A percentile compares a stretch with the other conserved stretches of the same genome.
phyloP scores from a whole-genome alignment of 2,113 vertebrate species.

The Nansenia antarctica region DNA sequence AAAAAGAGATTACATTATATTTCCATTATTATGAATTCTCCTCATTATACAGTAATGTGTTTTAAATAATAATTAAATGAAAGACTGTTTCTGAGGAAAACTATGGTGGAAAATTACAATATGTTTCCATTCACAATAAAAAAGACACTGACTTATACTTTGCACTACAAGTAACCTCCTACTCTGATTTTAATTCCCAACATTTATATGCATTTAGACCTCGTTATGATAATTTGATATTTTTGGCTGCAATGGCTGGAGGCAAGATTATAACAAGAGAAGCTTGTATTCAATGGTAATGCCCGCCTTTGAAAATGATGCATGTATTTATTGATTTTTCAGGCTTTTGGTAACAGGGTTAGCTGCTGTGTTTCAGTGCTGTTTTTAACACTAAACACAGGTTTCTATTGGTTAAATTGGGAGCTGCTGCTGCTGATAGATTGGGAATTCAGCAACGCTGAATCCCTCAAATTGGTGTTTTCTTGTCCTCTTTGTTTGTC shows the following conservation, averaged over 20 bases:
- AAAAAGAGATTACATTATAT: not conserved
- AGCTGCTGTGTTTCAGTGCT: constrained; percentile 54
- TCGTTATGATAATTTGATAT: constrained; percentile 84
- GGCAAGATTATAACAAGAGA: constrained; percentile 69
- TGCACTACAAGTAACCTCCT: constrained; percentile 54
- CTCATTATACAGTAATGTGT: constrained; percentile 12
- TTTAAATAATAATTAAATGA: constrained; percentile 18
- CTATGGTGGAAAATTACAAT: constrained; percentile 18
- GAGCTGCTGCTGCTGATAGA: not conserved
- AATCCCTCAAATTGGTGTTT: constrained; percentile 41
- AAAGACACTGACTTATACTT: constrained; percentile 46
- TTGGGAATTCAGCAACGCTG: constrained; percentile 32
- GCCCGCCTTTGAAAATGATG: constrained; percentile 70
- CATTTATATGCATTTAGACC: constrained; percentile 80
- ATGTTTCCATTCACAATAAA: constrained; percentile 39
- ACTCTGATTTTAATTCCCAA: constrained; percentile 61
- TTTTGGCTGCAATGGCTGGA: constrained; percentile 74
- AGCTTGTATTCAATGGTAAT: constrained; percentile 75
- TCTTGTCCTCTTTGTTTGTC: constrained; percentile 12
- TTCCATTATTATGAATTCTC: constrained; percentile 32
- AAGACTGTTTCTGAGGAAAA: constrained; percentile 12
- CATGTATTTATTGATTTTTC: constrained; percentile 75
- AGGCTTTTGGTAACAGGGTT: constrained; percentile 40
- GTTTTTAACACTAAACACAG: constrained; percentile 6
- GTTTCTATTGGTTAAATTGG: not conserved